Evolutionary conservation across 2,113 vertebrate species (phyloP).

Genomic region (Gambusia holbrooki): DNA sequence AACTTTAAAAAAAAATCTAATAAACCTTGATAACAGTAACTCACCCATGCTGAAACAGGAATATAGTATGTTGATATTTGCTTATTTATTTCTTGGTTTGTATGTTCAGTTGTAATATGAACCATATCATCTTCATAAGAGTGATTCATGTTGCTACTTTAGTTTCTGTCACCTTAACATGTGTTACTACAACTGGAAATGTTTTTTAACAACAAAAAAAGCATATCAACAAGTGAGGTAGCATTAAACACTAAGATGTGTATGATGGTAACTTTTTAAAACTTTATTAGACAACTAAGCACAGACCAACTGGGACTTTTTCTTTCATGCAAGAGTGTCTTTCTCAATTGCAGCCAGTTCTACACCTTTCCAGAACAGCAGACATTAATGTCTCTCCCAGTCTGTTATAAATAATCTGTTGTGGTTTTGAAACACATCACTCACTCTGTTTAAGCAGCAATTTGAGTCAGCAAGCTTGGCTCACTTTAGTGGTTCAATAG

Average conservation of each 20-base stretch:
- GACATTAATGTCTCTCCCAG: conserved; percentile 44
- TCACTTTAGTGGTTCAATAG: conserved; percentile 57
- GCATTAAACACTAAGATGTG: no score
- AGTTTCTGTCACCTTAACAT: background rate
- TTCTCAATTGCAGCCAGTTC: conserved; percentile 31
- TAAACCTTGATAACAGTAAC: background rate
- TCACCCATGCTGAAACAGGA: background rate
- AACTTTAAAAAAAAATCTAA: background rate
- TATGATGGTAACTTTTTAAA: background rate
- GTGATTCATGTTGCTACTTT: background rate
- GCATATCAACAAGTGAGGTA: no score
- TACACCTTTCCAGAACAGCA: conserved; percentile 21
- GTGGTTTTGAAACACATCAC: conserved; percentile 57
- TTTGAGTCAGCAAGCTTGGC: conserved; percentile 55
- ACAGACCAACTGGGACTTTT: conserved; percentile 45
- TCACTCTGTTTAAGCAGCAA: conserved; percentile 55
- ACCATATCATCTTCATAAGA: background rate
- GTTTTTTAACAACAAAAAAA: background rate
- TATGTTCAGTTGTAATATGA: background rate
- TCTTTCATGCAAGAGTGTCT: background rate
- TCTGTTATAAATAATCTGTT: conserved; percentile 68
- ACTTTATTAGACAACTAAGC: background rate
- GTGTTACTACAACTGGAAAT: background rate
- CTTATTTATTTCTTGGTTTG: background rate
- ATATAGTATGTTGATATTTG: background rate